Base-by-base conservation (phyloP, 2,797 vertebrate genomes). In the Hozukius guyotensis region DNA sequence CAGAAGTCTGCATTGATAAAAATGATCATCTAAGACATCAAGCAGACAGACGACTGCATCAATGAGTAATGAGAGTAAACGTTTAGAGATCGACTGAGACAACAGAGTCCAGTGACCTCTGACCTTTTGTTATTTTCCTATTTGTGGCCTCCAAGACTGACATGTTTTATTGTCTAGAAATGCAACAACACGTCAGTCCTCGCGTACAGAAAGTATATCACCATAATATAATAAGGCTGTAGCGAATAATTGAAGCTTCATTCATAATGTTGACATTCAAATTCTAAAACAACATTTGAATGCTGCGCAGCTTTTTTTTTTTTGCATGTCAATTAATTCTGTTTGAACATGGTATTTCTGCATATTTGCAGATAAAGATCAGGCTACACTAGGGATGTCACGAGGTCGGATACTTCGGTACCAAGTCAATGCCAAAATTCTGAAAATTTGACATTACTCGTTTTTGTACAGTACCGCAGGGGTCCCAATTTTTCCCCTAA, bases 61-160 rank as follows among this genome's bases (percentile, higher is more conserved):
- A 75, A 78, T 72, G 61, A 81, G 69, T 73, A 77, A 86, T 65
- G 42, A 72, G 36, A 69, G 81, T 62, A 81, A 88, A 85, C 8
- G 4, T 80, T 72, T 73, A 81, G 86, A 86, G 83, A 70, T 78
- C 10, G 4, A 70, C 52, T 6, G 57, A 66, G 67, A 64, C 61
- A 57, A 31, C 34, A 27, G 71, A 75, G 79, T 62, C 60, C 46
- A 29, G 18, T 52, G 55, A 72, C 77, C 67, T 86, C 62, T 75
- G 24, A 82, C 52, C 60, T 66, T 59, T 9, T n/a, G 22, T 64
- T 12, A 68, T 74, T 81, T 78, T 68, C 56, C 34, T 57, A 32
- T 69, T 31, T 31, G 59, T 49, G 31, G 61, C 53, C 70, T 38
- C 22, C 13, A 65, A 65, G 60, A 46, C 56, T 49, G n/a, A 82